Base-by-base conservation (phyloP, 2,888 invertebrate genomes). In the Cremastinae sp. region DNA sequence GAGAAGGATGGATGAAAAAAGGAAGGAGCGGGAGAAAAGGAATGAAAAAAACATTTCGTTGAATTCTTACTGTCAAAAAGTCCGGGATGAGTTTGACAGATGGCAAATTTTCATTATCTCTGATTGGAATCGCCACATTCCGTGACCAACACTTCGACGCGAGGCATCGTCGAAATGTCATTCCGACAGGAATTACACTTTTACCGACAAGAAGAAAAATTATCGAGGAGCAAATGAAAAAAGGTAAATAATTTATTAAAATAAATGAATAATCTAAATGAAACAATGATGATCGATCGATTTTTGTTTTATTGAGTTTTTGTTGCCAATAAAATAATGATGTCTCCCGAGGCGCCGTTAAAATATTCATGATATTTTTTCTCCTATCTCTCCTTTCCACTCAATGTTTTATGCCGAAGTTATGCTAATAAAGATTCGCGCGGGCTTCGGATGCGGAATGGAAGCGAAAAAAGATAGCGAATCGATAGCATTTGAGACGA, bases 351-450 rank as follows among this genome's bases (percentile, higher is more conserved):
- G 73, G 76, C 69, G 61, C 64, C 61, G 56, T 65, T 73, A 64
- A 77, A 69, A 51, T 71, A 64, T 78, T 74, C 66, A 59, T 62
- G 59, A 78, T 72, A 58, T 41, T 75, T 72, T 59, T 72, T 62
- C 53, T 66, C 69, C 53, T 47, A 45, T 49, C 55, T 64, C 49
- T 76, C 55, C 51, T 12, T 66, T 22, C 39, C 68, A 64, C 22
- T 49, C 64, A 69, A 72, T 75, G 61, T 64, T 66, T 62, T 74
- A 68, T 53, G 45, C 70, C 72, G 37, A 71, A 75, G 78, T 78
- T 74, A 75, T 75, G 74, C 74, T 78, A 74, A 78, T 78, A 56
- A 68, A 68, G 58, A 70, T 66, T 51, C 66, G 28, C 56, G 47
- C 35, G 2, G 12, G 28, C 12, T 62, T 62, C 37, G 43, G 14